Evolutionary conservation across 35 echinoderm and acorn worm species (phyloP).

Genomic region (Hemicentrotus pulcherrimus): DNA sequence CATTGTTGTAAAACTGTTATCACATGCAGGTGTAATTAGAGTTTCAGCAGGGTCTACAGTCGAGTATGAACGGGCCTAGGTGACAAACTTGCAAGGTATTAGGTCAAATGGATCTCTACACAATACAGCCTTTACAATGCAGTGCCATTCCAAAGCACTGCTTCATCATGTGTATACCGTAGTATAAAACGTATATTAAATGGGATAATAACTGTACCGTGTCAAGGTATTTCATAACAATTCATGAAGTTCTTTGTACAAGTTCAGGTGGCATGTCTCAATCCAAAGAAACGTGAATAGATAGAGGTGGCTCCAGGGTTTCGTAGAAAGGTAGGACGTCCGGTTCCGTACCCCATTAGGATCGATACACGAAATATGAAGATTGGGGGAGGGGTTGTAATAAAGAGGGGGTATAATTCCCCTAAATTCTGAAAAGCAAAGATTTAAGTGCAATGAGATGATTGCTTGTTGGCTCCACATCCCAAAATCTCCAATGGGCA

Average conservation of each 20-base stretch:
- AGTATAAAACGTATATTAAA: neutral
- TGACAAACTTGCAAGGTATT: neutral
- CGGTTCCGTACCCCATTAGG: too few species aligned
- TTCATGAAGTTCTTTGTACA: neutral
- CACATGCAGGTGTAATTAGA: too few species aligned
- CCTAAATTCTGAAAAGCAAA: too few species aligned
- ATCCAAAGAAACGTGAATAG: neutral
- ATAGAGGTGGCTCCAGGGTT: neutral
- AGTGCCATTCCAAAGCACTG: neutral
- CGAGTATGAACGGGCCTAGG: neutral
- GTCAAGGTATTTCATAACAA: neutral
- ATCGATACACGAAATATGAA: too few species aligned
- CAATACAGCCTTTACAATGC: neutral
- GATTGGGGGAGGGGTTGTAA: too few species aligned
- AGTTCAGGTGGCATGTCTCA: neutral
- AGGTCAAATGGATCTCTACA: neutral
- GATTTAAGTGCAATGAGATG: too few species aligned
- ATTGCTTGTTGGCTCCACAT: too few species aligned
- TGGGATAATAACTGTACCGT: neutral
- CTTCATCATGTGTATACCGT: neutral
- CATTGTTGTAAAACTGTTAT: too few species aligned
- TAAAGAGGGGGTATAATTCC: too few species aligned
- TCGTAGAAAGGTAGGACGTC: too few species aligned
- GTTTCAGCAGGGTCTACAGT: neutral
- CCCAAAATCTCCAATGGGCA: too few species aligned